Percentiles rank a stretch among this genome's conserved stretches.
Evolutionary conservation across 2,113 vertebrate genomes (phyloP).

Genomic region (Rattus norvegicus): GRCr8 NC_086035.1:12130001-12130500

Average conservation of each 20-base stretch:
- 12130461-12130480: neutral
- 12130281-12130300: neutral
- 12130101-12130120: neutral
- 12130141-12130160: neutral
- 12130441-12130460: neutral
- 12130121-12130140: neutral
- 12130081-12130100: neutral
- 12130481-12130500: neutral
- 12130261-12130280: neutral
- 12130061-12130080: neutral
- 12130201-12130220: neutral
- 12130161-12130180: neutral
- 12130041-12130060: neutral
- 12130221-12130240: neutral
- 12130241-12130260: neutral
- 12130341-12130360: neutral
- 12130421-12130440: no score
- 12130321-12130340: neutral
- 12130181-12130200: no score
- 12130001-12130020: no score
- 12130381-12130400: neutral
- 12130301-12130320: neutral
- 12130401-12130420: neutral
- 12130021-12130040: no score
- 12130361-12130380: neutral